Evolutionary conservation across 2,888 invertebrate genomes (phyloP), one percentile per base, ranked within the genome.

Genomic region (Erannis defoliaria): DNA sequence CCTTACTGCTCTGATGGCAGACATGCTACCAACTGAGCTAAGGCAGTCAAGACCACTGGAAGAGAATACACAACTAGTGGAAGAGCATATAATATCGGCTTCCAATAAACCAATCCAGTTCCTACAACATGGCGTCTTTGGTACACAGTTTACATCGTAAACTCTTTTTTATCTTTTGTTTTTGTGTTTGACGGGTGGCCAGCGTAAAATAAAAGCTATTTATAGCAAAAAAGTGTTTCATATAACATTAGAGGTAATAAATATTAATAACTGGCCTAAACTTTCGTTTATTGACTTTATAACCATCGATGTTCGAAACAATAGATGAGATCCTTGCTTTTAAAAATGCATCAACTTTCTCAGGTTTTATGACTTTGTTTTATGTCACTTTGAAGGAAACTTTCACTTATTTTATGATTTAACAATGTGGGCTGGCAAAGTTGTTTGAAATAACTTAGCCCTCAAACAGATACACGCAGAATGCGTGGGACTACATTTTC

Each of bases 141-240:
- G 70, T 71, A 75, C 71, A 75, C 70, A 75, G 71, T 66, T 46
- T 61, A 67, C 75, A 61, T 80, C 85, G 76, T 86, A 85, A 87
- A 90, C 45, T 35, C 50, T 23, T 50, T 63, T 58, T 58, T 58
- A 67, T 66, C 64, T 62, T 86, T 84, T 84, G 85, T 86, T 87
- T 85, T 82, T 80, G 81, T 79, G 81, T 88, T 85, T 87, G 84
- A 88, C 85, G 87, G 86, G 87, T 86, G 85, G 86, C 81, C 82
- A 72, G 78, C 81, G 81, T 88, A 87, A 88, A 88, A 87, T 78
- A 84, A 80, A 78, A 73, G 74, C 88, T 90, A 91, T 91, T 91
- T 90, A 87, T 91, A 89, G 84, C 79, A 76, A 74, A 82, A 86
- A 85, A 88, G 84, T 87, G 84, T 86, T 85, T 77, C 75, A 77